Evolutionary conservation across 2,888 invertebrate species (phyloP), one percentile per base, ranked within the genome.

Genomic region (Spicauda simplicius): DNA sequence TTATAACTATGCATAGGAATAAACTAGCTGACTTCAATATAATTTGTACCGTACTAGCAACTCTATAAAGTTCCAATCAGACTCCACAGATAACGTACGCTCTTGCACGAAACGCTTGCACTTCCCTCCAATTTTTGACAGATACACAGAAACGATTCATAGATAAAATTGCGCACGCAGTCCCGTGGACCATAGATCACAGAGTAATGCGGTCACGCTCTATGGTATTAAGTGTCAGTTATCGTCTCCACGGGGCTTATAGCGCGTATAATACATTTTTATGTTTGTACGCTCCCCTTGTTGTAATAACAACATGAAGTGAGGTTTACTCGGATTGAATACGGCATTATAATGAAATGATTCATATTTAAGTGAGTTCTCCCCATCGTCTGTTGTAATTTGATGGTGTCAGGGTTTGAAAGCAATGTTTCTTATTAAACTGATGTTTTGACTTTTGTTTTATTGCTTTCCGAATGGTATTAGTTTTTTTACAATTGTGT

Each of bases 291-390:
- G 81, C 84, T 86, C 92, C 90, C 91, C 91, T 89, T 74, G 71
- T 77, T 86, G 86, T 85, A 90, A 90, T 88, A 90, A 86, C 85
- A 88, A 86, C 88, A 88, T 89, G 88, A 87, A 91, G 91, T 90
- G 88, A 91, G 91, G 88, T 90, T 90, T 90, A 88, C 88, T 87
- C 84, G 91, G 90, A 93, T 93, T 93, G 91, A 93, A 92, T 91
- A 91, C 86, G 89, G 91, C 79, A 92, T 93, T 93, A 93, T 93
- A 93, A 93, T 92, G 92, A 92, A 93, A 92, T 93, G 92, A 93
- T 93, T 92, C 93, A 93, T 93, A 93, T 93, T 92, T 92, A 93
- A 93, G 91, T 93, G 91, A 92, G 91, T 92, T 82, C 86, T 88
- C 90, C 92, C 91, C 90, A 82, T 81, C 81, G 80, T 77, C 80